phyloP scores from a whole-genome alignment of 2,797 vertebrate species.

The Catamblyrhynchus diadema region DNA sequence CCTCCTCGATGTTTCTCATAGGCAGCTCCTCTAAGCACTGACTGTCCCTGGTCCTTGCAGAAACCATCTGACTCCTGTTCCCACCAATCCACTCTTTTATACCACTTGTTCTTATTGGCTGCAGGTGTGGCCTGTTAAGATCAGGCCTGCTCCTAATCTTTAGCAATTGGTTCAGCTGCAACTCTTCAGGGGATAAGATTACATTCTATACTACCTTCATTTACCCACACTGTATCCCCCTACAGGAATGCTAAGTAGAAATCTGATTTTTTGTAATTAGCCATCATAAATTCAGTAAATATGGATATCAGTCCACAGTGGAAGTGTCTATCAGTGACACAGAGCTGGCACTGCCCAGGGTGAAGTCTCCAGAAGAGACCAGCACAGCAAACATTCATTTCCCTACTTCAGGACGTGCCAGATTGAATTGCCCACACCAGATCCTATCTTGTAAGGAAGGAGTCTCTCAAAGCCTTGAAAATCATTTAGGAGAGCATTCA shows the following conservation, averaged over 20 bases:
- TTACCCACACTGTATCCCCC: too few species aligned
- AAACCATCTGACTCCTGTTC: rapidly evolving
- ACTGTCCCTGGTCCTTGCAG: too few species aligned
- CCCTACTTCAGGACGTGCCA: neutral
- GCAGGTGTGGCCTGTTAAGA: too few species aligned
- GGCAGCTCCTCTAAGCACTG: too few species aligned
- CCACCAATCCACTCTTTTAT: too few species aligned
- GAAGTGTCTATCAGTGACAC: neutral
- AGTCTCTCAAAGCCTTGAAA: neutral
- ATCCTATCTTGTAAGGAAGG: neutral
- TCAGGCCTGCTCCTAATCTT: too few species aligned
- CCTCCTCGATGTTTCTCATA: too few species aligned
- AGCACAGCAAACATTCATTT: neutral
- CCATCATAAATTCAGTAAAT: neutral
- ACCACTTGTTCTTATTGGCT: too few species aligned
- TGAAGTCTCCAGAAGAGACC: neutral
- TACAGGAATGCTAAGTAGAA: neutral
- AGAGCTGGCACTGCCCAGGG: neutral
- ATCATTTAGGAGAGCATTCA: neutral
- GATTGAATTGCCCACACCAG: neutral
- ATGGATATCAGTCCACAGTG: neutral
- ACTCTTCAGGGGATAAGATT: too few species aligned
- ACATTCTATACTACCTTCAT: too few species aligned
- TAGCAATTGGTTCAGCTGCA: too few species aligned
- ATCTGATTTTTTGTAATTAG: neutral